Conservation (phyloP, 2,888 invertebrate species). For the Zaprionus lineosus region DNA sequence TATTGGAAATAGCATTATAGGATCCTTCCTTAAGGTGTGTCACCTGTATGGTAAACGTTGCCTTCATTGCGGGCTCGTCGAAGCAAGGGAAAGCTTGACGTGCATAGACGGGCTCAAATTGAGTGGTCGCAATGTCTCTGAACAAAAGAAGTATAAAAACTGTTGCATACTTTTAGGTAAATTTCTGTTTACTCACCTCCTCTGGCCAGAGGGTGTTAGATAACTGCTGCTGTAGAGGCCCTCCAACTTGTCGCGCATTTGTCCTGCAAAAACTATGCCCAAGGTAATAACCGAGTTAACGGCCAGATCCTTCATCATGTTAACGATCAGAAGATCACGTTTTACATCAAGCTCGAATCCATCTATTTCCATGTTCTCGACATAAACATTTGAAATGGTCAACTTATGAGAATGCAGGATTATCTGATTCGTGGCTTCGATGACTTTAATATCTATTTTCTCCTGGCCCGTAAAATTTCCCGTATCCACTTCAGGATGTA, state of each 20-base stretch:
- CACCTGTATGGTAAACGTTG: conserved; percentile 90
- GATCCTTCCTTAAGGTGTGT: conserved; percentile 86
- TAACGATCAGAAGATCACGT: conserved; percentile 70
- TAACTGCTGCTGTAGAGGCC: conserved; percentile 89
- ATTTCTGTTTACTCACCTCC: conserved; percentile 83
- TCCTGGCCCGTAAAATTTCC: conserved; percentile 85
- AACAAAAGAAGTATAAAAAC: conserved; percentile 47
- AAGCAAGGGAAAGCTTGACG: conserved; percentile 97
- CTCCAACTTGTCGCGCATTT: conserved; percentile 87
- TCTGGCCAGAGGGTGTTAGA: conserved; percentile 79
- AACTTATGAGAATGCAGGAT: conserved; percentile 86
- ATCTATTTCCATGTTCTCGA: conserved; percentile 28
- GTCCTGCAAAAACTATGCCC: conserved; percentile 86
- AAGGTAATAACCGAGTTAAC: conserved; percentile 83
- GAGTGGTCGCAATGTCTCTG: conserved; percentile 92
- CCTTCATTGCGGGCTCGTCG: conserved; percentile 95
- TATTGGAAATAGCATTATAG: conserved; percentile 91
- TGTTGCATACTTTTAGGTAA: conserved; percentile 46
- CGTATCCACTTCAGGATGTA: conserved; percentile 86
- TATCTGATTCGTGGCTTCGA: conserved; percentile 83
- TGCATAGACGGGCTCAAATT: conserved; percentile 97
- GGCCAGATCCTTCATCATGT: conserved; percentile 64
- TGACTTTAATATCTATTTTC: conserved; percentile 83
- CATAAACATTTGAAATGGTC: conserved; percentile 71
- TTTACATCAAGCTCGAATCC: conserved; percentile 46